These are phyloP conservation scores for Prionailurus viverrinus DNA, from an alignment of 2,113 vertebrate genomes.

Conservation along the genomic window DNA sequence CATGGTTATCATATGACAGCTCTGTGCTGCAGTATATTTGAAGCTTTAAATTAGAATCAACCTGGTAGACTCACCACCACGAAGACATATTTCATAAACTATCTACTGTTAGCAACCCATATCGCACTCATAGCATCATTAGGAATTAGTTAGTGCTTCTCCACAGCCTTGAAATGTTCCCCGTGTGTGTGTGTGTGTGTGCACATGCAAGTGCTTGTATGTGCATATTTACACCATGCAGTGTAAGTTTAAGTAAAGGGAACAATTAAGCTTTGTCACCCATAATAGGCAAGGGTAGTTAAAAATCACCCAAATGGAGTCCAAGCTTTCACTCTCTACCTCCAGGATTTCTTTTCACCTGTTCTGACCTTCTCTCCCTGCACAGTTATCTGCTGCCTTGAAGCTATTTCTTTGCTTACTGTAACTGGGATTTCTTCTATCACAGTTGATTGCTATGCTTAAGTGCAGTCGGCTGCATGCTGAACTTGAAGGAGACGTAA, in stretches of 20 bases:
- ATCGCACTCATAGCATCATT: not conserved
- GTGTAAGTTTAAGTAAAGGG: not conserved
- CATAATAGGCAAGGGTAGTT: not conserved
- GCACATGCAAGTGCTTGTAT: accelerated
- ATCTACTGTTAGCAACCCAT: not conserved
- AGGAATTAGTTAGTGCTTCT: conserved; percentile 34
- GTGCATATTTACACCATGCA: not conserved
- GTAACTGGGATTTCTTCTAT: not conserved
- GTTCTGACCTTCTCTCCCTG: not conserved
- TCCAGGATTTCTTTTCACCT: not conserved
- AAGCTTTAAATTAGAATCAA: conserved; percentile 49
- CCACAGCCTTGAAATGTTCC: not conserved
- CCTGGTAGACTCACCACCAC: not conserved
- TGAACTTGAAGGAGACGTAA: conserved; percentile 59
- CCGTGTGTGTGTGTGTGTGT: not conserved
- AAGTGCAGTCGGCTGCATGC: conserved; percentile 36
- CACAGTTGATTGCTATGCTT: conserved; percentile 70
- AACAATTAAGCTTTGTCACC: not conserved
- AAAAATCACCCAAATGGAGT: not conserved
- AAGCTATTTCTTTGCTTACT: conserved; percentile 67
- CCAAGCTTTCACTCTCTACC: not conserved
- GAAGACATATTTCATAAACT: conserved; percentile 32
- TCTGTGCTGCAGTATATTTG: not conserved
- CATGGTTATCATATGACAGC: not conserved
- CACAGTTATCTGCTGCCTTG: not conserved